Evolutionary conservation across 2,113 vertebrate species (phyloP).

Genomic region (Trichomycterus rosablanca): DNA sequence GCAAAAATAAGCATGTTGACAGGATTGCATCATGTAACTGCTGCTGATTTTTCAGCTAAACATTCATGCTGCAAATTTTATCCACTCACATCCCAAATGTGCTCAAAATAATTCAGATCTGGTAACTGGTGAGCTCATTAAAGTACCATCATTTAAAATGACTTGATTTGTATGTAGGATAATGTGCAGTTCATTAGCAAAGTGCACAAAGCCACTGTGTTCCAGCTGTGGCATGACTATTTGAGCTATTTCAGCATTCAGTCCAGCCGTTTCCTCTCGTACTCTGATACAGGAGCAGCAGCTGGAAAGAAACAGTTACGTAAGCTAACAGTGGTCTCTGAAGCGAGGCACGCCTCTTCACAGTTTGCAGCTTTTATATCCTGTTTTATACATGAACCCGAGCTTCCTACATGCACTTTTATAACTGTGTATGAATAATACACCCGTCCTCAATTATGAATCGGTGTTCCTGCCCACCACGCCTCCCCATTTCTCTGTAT

Average conservation of each 20-base stretch:
- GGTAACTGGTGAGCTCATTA: too few relatives aligned
- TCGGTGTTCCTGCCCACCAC: neutral
- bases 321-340: conserved; percentile 9
- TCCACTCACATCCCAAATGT: too few relatives aligned
- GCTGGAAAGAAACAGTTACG: conserved; percentile 20
- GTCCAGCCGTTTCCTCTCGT: neutral
- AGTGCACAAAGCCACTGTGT: neutral
- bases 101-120: too few relatives aligned
- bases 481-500: neutral
- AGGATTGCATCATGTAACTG: too few relatives aligned
- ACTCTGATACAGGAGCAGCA: neutral
- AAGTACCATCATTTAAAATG: too few relatives aligned
- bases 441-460: conserved; percentile 18
- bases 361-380: conserved; percentile 28
- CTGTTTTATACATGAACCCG: conserved; percentile 18
- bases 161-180: too few relatives aligned
- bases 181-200: neutral
- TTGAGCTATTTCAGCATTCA: conserved; percentile 18
- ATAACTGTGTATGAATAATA: conserved; percentile 34
- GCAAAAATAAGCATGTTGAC: too few relatives aligned
- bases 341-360: neutral
- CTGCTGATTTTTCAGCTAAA: too few relatives aligned
- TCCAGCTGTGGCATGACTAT: conserved; percentile 2
- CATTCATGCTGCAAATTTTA: too few relatives aligned
- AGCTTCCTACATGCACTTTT: conserved; percentile 1